A percentile compares a stretch with the other conserved stretches of the same genome.
Conservation (phyloP, 1,140 invertebrate genomes). For the Drosophila pandora region DNA sequence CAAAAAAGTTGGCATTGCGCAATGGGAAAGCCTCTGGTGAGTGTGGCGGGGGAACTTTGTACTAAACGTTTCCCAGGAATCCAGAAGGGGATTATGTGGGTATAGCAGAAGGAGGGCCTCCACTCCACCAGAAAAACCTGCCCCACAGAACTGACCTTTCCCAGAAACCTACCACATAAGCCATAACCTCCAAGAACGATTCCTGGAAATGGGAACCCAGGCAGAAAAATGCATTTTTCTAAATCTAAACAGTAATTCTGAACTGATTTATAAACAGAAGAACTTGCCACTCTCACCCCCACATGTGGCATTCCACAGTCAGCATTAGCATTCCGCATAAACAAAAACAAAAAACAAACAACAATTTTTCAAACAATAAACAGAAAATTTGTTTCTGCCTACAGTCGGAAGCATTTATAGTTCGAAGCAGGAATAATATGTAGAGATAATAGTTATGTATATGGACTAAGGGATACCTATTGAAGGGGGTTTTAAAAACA, state of each 20-base stretch:
- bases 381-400: slow-evolving; percentile 41
- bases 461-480: neutral
- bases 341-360: slow-evolving; percentile 33
- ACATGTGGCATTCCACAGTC: slow-evolving; percentile 40
- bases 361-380: slow-evolving; percentile 43
- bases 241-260: slow-evolving; percentile 24
- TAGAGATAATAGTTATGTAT: neutral
- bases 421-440: slow-evolving; percentile 11
- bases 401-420: slow-evolving; percentile 30
- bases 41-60: slow-evolving; percentile 13
- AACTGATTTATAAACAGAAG: slow-evolving; percentile 24
- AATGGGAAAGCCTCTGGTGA: slow-evolving; percentile 32
- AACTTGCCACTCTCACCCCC: slow-evolving; percentile 1
- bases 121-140: slow-evolving; percentile 1
- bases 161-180: slow-evolving; percentile 5
- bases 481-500: neutral
- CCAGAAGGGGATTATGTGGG: neutral
- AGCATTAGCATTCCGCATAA: slow-evolving; percentile 43
- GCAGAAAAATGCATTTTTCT: slow-evolving; percentile 39
- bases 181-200: slow-evolving; percentile 11
- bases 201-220: slow-evolving; percentile 34
- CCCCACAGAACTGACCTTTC: slow-evolving; percentile 45
- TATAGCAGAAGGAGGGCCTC: neutral
- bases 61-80: slow-evolving; percentile 32
- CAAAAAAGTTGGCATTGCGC: slow-evolving; percentile 36